Percentiles rank a stretch among this genome's conserved stretches.
Evolutionary conservation across 2,888 invertebrate genomes (phyloP).

Genomic region (Pelosia muscerda): DNA sequence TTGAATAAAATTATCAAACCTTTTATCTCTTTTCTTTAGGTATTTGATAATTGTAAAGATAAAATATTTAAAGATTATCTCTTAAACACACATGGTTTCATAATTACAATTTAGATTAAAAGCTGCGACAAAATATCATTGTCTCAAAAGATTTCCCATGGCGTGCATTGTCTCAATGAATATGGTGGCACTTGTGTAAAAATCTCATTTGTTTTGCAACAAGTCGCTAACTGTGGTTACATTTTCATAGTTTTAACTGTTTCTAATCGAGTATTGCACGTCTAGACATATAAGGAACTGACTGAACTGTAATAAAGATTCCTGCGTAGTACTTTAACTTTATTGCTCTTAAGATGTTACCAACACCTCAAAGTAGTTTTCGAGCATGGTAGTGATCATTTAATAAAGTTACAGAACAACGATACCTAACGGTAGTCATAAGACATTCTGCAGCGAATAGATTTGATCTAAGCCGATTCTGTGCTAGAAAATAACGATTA

Average conservation of each 20-base stretch:
- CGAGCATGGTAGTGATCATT: conserved; percentile 34
- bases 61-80: conserved; percentile 35
- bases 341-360: conserved; percentile 39
- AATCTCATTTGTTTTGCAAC: conserved; percentile 74
- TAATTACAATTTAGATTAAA: conserved; percentile 70
- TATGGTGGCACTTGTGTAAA: conserved; percentile 72
- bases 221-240: conserved; percentile 25
- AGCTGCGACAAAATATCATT: conserved; percentile 68
- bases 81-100: conserved; percentile 63
- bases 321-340: conserved; percentile 14
- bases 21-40: background rate
- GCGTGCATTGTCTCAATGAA: conserved; percentile 69
- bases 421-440: conserved; percentile 40
- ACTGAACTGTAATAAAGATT: conserved; percentile 13
- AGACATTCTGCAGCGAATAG: conserved; percentile 41
- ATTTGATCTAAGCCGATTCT: conserved; percentile 39
- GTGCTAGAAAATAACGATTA: conserved; percentile 27
- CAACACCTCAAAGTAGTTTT: conserved; percentile 30
- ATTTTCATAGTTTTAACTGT: conserved; percentile 36
- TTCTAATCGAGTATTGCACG: conserved; percentile 50
- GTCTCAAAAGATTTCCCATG: conserved; percentile 72
- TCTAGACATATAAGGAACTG: conserved; percentile 43
- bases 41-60: conserved; percentile 13
- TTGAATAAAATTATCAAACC: background rate
- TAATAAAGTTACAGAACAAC: conserved; percentile 41